A percentile compares a stretch with the other conserved stretches of the same genome.
Evolutionary conservation across 2,797 vertebrate genomes (phyloP).

Genomic region (Rhinatrema bivittatum): DNA sequence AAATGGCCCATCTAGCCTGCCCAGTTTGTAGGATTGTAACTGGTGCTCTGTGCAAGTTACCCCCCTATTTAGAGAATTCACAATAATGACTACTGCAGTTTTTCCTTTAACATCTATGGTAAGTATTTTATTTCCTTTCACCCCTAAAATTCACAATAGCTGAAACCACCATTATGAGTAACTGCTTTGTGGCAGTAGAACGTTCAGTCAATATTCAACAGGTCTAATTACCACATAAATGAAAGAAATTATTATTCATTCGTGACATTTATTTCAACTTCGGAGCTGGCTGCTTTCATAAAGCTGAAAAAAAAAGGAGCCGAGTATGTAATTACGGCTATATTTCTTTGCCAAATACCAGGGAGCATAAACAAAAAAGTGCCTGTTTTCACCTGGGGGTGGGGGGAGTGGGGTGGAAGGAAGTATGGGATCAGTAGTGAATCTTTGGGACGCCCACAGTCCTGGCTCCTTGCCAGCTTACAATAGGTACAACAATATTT

Average conservation of each 20-base stretch:
- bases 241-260: slow-evolving; percentile 63
- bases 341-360: slow-evolving; percentile 61
- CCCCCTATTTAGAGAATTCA: no score
- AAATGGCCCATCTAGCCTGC: no score
- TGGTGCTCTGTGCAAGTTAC: no score
- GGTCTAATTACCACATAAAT: slow-evolving; percentile 60
- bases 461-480: slow-evolving; percentile 41
- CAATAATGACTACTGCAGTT: no score
- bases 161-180: neutral
- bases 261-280: slow-evolving; percentile 53
- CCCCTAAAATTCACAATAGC: neutral
- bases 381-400: slow-evolving; percentile 56
- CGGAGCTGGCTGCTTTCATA: slow-evolving; percentile 38
- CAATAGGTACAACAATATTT: slow-evolving; percentile 31
- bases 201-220: slow-evolving; percentile 49
- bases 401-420: no score
- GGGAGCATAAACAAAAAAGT: slow-evolving; percentile 65
- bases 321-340: slow-evolving; percentile 46
- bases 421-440: slow-evolving; percentile 53
- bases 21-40: no score
- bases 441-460: slow-evolving; percentile 53
- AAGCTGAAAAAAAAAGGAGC: slow-evolving; percentile 24
- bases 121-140: no score
- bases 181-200: slow-evolving; percentile 25
- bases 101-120: no score